phyloP scores from a whole-genome alignment of 2,888 invertebrate genomes.

The Chymomyza fuscimana region DNA sequence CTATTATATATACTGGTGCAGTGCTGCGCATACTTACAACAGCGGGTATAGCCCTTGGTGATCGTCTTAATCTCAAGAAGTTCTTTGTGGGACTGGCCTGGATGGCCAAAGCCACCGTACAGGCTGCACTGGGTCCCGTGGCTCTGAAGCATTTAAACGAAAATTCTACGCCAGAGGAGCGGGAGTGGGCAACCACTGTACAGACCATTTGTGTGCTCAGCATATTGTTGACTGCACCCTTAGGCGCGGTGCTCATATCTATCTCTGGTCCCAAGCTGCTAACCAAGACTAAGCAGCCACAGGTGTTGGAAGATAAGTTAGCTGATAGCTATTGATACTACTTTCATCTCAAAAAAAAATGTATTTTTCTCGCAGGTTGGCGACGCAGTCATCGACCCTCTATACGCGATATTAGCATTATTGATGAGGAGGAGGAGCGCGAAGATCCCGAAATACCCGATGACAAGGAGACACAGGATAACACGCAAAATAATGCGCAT shows the following conservation, averaged over 20 bases:
- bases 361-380: constrained; percentile 82
- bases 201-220: constrained; percentile 90
- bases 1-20: constrained; percentile 85
- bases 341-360: not conserved
- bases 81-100: constrained; percentile 94
- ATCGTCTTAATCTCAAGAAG: constrained; percentile 91
- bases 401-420: constrained; percentile 91
- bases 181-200: constrained; percentile 85
- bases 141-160: constrained; percentile 84
- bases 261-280: constrained; percentile 88
- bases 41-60: constrained; percentile 86
- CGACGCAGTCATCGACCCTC: constrained; percentile 90
- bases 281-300: constrained; percentile 88
- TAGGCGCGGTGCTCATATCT: constrained; percentile 90
- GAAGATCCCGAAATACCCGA: constrained; percentile 80
- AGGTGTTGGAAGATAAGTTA: constrained; percentile 83
- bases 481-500: constrained; percentile 76
- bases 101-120: constrained; percentile 99
- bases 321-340: not conserved
- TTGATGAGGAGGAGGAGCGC: constrained; percentile 89
- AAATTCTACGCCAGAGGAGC: constrained; percentile 80
- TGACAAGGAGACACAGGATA: constrained; percentile 75
- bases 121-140: constrained; percentile 91
- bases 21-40: constrained; percentile 86
- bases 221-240: constrained; percentile 90